Evolutionary conservation across 2,888 invertebrate genomes (phyloP), one percentile per base, ranked within the genome.

Genomic region (Parascotia fuliginaria): DNA sequence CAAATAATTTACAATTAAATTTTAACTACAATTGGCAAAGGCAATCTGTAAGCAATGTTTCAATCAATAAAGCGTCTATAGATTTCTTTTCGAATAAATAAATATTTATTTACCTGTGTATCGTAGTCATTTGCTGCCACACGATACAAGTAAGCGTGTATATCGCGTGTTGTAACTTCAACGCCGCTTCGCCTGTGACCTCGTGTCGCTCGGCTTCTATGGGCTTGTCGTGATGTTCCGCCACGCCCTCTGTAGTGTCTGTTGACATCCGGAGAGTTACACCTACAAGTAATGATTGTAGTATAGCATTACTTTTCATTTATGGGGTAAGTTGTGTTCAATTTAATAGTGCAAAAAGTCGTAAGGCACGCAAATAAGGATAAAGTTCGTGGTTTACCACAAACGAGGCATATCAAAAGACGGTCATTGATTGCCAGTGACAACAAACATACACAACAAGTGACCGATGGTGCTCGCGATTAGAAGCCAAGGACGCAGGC

Each of bases 61-160:
- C 19, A 19, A 19, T 19, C 19, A 19, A 3, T 5, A 2, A 19
- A 3, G 3, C 24, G 7, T 24, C 24, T 7, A 3, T 6, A 7
- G 5, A 1, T 3, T 24, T 24, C 19, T 3, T 3, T 6, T 2
- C 27, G 9, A n/a, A n/a, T 9, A 4, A 29, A 29, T 4, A 29
- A 2, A 13, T 9, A 2, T 6, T 31, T 6, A 36, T 22, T 14
- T 69, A 94, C 95, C 95, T 95, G 76, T 97, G 96, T 75, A 98
- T 97, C 7, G 96, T 96, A 2, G 98, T 98, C 92, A 97, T 96
- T 75, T 98, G 96, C 80, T 97, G 97, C 73, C 96, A 96, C 67
- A 97, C 96, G 66, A 98, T 96, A 76, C 97, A 97, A 15, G 97
- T 94, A 55, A 98, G 92, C 14, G 96, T 97, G 83, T 98, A 97